phyloP scores from a whole-genome alignment of 1,140 invertebrate genomes.

The Ceratitis capitata region DNA sequence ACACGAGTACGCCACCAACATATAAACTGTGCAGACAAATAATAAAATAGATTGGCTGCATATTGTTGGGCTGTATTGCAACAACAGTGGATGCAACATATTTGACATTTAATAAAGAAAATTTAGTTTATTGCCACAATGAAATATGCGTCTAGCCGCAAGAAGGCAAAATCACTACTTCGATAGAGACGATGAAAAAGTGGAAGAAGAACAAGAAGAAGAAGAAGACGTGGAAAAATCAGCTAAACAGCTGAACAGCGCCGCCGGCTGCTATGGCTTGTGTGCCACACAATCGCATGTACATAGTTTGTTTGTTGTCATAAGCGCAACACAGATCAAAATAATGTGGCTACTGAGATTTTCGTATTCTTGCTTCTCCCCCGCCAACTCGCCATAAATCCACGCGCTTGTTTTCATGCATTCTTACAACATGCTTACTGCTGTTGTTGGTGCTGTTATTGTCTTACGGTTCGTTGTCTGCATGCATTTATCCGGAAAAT shows the following conservation, averaged over 20 bases:
- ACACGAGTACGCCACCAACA: not conserved
- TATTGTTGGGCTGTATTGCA: not conserved
- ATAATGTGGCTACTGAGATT: not conserved
- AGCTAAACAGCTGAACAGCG: not conserved
- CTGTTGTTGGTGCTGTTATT: not conserved
- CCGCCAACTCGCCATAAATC: not conserved
- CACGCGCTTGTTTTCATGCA: constrained; percentile 1
- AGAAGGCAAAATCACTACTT: not conserved
- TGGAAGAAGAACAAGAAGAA: not conserved
- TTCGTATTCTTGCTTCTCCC: not conserved
- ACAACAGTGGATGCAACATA: constrained; percentile 32
- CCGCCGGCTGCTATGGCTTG: not conserved
- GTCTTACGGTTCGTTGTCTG: no score
- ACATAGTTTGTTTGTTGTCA: not conserved
- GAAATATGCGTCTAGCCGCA: constrained; percentile 40
- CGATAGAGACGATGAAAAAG: no score
- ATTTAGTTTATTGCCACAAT: constrained; percentile 39
- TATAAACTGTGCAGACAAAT: not conserved
- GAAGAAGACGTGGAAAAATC: not conserved
- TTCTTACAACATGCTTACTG: not conserved
- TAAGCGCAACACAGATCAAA: not conserved
- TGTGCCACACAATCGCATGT: not conserved
- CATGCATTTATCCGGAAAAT: constrained; percentile 15
- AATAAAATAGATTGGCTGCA: constrained; percentile 20
- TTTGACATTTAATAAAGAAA: constrained; percentile 41